Evolutionary conservation across 92 coral and sea anemone genomes (phyloP).

Genomic region (Epizoanthus scotinus): DNA sequence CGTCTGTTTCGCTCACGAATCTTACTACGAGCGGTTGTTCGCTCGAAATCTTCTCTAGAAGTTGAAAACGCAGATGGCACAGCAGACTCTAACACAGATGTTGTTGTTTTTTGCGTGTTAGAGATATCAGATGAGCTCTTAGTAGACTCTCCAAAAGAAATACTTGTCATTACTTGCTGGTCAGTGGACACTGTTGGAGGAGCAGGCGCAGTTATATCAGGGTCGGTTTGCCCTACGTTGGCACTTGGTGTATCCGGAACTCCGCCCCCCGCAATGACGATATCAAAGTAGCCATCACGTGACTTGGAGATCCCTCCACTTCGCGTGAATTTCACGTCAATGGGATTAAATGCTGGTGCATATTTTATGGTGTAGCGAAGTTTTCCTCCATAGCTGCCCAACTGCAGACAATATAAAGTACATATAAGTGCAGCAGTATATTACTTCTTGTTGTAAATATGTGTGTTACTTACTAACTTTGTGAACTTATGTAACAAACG

Average conservation of each 20-base stretch:
- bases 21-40: not conserved
- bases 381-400: conserved; percentile 33
- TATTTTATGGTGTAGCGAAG: conserved; percentile 39
- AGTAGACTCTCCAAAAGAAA: too few relatives aligned
- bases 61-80: too few relatives aligned
- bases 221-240: conserved; percentile 21
- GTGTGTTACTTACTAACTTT: not conserved
- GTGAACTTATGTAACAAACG: too few relatives aligned
- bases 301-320: conserved; percentile 18
- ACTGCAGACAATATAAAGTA: not conserved
- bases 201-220: conserved; percentile 16
- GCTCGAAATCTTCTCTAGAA: too few relatives aligned
- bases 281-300: conserved; percentile 29
- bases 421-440: too few relatives aligned
- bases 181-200: not conserved
- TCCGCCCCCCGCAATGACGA: conserved; percentile 25
- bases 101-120: too few relatives aligned
- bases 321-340: conserved; percentile 27
- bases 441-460: not conserved
- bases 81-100: too few relatives aligned
- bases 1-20: conserved; percentile 9
- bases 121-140: too few relatives aligned
- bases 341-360: not conserved
- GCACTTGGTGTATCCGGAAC: conserved; percentile 16
- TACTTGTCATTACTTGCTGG: not conserved